Conservation (phyloP, 1,140 invertebrate species). For the Liolophura sinensis region DNA sequence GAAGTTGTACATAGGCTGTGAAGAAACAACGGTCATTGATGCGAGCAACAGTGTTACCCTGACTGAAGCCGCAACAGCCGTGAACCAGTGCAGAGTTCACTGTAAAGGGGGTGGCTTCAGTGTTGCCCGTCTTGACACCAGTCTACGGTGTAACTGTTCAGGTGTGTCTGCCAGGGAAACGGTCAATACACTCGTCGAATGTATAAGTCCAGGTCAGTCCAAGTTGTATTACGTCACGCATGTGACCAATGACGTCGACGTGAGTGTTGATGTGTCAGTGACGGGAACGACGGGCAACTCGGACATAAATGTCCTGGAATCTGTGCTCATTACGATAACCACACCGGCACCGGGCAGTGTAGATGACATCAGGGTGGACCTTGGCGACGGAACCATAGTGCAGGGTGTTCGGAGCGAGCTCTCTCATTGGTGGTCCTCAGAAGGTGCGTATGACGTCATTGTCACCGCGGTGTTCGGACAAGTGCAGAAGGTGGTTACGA, state of each 20-base stretch:
- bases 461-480: constrained; percentile 32
- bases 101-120: no score
- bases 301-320: constrained; percentile 20
- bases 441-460: constrained; percentile 36
- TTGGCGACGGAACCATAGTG: constrained; percentile 38
- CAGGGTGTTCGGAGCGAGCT: constrained; percentile 23
- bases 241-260: not conserved
- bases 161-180: not conserved
- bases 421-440: constrained; percentile 34
- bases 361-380: constrained; percentile 34
- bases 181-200: not conserved
- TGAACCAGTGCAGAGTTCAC: no score
- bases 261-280: no score
- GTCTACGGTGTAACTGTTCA: no score
- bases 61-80: no score
- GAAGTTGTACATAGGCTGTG: no score
- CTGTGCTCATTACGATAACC: constrained; percentile 29
- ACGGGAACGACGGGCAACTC: no score
- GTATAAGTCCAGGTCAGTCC: constrained; percentile 1
- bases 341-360: constrained; percentile 21
- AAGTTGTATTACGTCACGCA: constrained; percentile 1
- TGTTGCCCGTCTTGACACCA: not conserved
- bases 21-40: no score
- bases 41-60: no score
- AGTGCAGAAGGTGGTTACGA: constrained; percentile 15